Evolutionary conservation across 2,797 vertebrate genomes (phyloP).

Genomic region (Parambassis ranga): DNA sequence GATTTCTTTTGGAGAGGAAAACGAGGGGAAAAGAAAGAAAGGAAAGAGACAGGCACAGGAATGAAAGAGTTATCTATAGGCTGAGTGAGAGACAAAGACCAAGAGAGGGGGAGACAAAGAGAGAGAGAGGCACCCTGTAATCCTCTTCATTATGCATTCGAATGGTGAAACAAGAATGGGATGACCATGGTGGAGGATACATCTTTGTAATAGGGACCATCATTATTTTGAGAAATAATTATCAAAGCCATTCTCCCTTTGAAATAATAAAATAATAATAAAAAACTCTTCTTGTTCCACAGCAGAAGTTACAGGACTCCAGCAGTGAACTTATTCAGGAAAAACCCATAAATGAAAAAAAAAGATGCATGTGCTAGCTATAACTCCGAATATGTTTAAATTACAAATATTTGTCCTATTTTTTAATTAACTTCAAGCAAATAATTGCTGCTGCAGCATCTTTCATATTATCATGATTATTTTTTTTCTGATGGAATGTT

Average conservation of each 20-base stretch:
- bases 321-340: no score
- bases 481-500: no score
- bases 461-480: no score
- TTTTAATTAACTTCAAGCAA: no score
- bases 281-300: background rate
- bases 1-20: slow-evolving; percentile 58
- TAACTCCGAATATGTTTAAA: no score
- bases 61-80: slow-evolving; percentile 30
- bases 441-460: no score
- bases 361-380: no score
- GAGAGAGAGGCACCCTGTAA: slow-evolving; percentile 22
- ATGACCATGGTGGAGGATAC: slow-evolving; percentile 25
- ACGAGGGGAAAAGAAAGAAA: slow-evolving; percentile 13
- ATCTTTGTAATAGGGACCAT: slow-evolving; percentile 34
- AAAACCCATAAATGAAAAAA: no score
- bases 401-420: no score
- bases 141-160: slow-evolving; percentile 55
- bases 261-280: slow-evolving; percentile 19
- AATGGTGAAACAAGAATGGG: slow-evolving; percentile 12
- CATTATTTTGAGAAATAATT: slow-evolving; percentile 53
- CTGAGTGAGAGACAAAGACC: slow-evolving; percentile 16
- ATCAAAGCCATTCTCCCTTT: slow-evolving; percentile 12
- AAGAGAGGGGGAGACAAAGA: slow-evolving; percentile 3
- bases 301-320: slow-evolving; percentile 4
- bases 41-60: slow-evolving; percentile 12